A percentile compares a stretch with the other conserved stretches of the same genome.
phyloP scores from a whole-genome alignment of 2,888 invertebrate species.

The Amphimallon solstitiale region DNA sequence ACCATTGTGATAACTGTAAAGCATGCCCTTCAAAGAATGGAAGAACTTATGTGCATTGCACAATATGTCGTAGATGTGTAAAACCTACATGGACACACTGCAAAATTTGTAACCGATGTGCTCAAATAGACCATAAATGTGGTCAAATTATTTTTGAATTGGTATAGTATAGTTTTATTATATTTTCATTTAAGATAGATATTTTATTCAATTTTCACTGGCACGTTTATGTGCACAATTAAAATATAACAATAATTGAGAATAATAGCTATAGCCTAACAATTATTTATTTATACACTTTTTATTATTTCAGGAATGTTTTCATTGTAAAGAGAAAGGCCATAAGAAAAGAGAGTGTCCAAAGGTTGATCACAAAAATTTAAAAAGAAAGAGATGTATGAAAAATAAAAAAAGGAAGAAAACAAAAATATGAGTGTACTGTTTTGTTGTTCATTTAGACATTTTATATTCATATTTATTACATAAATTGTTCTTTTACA shows the following conservation, averaged over 20 bases:
- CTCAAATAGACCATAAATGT: conserved; percentile 67
- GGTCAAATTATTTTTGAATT: conserved; percentile 54
- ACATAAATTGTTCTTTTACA: too few relatives aligned
- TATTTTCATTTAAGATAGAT: too few relatives aligned
- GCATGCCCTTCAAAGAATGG: conserved; percentile 81
- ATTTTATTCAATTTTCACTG: too few relatives aligned
- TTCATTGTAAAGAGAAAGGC: conserved; percentile 67
- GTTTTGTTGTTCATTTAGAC: conserved; percentile 53
- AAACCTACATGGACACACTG: conserved; percentile 89
- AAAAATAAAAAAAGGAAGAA: conserved; percentile 36
- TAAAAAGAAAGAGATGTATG: conserved; percentile 56
- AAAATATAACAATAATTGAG: too few relatives aligned
- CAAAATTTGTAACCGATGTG: conserved; percentile 74
- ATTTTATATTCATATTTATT: too few relatives aligned
- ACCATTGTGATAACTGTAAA: conserved; percentile 81
- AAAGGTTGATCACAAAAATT: conserved; percentile 53
- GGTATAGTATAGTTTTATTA: too few relatives aligned
- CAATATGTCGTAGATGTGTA: conserved; percentile 76
- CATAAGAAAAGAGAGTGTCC: conserved; percentile 69
- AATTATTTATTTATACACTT: neutral
- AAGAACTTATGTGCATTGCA: conserved; percentile 74
- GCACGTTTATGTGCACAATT: too few relatives aligned
- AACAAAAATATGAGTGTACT: conserved; percentile 53
- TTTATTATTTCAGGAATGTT: conserved; percentile 65
- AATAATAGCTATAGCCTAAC: too few relatives aligned